Evolutionary conservation across 1,140 invertebrate species (phyloP), one percentile per base, ranked within the genome.

Genomic region (Cydia amplana): DNA sequence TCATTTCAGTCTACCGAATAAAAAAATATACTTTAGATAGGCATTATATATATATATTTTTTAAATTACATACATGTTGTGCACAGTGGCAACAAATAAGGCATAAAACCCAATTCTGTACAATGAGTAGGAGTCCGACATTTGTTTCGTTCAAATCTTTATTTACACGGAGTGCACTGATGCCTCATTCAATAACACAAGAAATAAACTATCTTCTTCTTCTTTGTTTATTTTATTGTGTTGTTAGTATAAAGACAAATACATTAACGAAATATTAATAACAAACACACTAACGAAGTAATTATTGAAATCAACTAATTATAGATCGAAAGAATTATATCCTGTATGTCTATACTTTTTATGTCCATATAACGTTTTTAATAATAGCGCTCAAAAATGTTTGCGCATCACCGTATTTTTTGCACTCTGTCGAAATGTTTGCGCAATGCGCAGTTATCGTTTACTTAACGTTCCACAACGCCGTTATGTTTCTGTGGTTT

Each of bases 391-490:
- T 46, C 7, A 16, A 46, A 46, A 46, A 14, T 46, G 12, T 16
- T 46, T 4, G 14, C 12, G 43, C 43, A 14, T 46, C 43, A 16
- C 43, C 43, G 12, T 46, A 16, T 46, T 60, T 60, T 60, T 60
- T 60, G 55, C 55, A 12, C 20, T 23, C 18, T 10, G 2, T 20
- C 55, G 7, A 60, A 60, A 60, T 60, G 55, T 60, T 60, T 60
- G 55, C 20, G 20, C 6, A 60, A 6, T 60, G 55, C 49, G 49
- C 55, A 60, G 55, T 60, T 60, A 60, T 20, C 20, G 20, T 60
- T 60, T 60, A 60, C 55, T 60, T 60, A 60, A 20, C 55, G 20
- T 60, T 60, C 55, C 55, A 23, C 55, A 10, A 60, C 55, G n/a
- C 55, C 20, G 55, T 60, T 60, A 60, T 60, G 20, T 32, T 32